Evolutionary conservation across 1,140 invertebrate genomes (phyloP).

Genomic region (Riptortus pedestris): DNA sequence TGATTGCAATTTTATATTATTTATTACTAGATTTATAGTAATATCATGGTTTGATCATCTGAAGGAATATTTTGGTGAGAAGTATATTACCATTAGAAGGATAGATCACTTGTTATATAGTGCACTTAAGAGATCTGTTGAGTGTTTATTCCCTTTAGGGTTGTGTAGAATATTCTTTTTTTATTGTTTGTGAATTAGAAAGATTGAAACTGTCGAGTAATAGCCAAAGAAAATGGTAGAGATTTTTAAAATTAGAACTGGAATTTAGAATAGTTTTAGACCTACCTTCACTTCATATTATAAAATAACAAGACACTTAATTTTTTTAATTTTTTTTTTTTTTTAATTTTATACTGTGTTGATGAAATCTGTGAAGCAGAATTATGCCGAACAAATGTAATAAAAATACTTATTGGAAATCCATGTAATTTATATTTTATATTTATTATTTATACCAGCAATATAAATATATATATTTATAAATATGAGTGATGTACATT

Average conservation of each 20-base stretch:
- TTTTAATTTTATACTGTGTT: background rate
- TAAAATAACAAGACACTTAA: background rate
- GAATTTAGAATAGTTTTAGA: too few relatives aligned
- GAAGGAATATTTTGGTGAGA: background rate
- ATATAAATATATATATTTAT: slow-evolving; percentile 5
- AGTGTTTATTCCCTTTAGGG: background rate
- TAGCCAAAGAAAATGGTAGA: background rate
- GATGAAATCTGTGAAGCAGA: too few relatives aligned
- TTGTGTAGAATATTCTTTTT: background rate
- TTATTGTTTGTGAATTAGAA: background rate
- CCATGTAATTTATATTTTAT: slow-evolving; percentile 1
- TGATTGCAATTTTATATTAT: too few relatives aligned
- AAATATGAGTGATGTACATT: slow-evolving; percentile 3
- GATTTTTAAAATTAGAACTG: background rate
- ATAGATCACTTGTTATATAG: background rate
- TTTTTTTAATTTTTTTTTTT: background rate
- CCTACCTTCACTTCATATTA: too few relatives aligned
- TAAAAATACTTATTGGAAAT: too few relatives aligned
- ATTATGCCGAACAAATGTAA: too few relatives aligned
- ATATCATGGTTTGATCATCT: too few relatives aligned
- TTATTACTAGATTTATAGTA: too few relatives aligned
- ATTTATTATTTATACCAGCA: slow-evolving; percentile 2
- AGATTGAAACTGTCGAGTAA: background rate
- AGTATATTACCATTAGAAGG: background rate
- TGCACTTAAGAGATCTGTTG: background rate